A percentile compares a stretch with the other conserved stretches of the same genome.
Evolutionary conservation across 1,140 invertebrate genomes (phyloP).

Genomic region (Aricia agestis): DNA sequence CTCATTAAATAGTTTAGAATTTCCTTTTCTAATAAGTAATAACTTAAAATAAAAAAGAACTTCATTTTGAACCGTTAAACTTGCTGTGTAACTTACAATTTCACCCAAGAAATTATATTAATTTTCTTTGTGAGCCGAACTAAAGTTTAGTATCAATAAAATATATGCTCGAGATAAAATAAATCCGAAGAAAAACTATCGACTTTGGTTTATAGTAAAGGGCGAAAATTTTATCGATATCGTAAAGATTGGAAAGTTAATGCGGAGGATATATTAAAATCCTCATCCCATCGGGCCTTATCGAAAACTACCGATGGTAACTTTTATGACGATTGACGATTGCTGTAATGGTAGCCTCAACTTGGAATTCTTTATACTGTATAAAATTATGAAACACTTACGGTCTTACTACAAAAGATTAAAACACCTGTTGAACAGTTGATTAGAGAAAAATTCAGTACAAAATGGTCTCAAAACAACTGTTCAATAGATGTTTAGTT

Average conservation of each 20-base stretch:
- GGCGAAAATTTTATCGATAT: conserved; percentile 21
- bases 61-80: too few relatives aligned
- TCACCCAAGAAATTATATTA: neutral
- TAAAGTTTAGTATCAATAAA: conserved; percentile 8
- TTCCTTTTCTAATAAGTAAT: too few relatives aligned
- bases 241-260: conserved; percentile 23
- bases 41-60: too few relatives aligned
- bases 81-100: too few relatives aligned
- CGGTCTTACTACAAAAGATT: too few relatives aligned
- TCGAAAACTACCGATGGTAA: neutral
- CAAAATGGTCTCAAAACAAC: too few relatives aligned
- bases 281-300: neutral
- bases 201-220: conserved; percentile 8
- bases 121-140: neutral
- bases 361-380: too few relatives aligned
- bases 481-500: too few relatives aligned
- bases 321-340: neutral
- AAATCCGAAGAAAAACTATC: conserved; percentile 10
- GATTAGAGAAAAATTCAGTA: too few relatives aligned
- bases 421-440: too few relatives aligned
- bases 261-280: conserved; percentile 17
- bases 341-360: neutral
- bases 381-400: too few relatives aligned
- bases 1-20: too few relatives aligned
- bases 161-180: conserved; percentile 3